phyloP scores from a whole-genome alignment of 2,888 invertebrate species.

The Cheilosia vulpina region DNA sequence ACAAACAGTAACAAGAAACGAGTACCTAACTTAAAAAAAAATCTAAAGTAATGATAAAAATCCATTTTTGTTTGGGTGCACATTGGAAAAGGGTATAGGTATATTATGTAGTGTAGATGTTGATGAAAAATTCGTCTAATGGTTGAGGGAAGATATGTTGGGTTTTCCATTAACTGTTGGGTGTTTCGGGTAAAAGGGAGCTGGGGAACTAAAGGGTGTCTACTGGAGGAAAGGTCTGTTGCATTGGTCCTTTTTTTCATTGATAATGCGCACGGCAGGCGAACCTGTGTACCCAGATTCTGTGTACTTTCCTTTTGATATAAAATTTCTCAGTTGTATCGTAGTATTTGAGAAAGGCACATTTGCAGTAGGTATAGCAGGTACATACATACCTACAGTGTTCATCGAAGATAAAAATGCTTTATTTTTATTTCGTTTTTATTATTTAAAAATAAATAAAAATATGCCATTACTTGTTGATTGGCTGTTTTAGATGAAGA shows the following conservation, averaged over 20 bases:
- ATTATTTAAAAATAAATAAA: constrained; percentile 16
- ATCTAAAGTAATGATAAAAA: constrained; percentile 35
- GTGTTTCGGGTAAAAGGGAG: constrained; percentile 13
- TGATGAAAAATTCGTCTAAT: constrained; percentile 51
- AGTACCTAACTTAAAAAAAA: background rate
- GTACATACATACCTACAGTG: background rate
- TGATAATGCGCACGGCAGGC: constrained; percentile 74
- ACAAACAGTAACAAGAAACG: constrained; percentile 16
- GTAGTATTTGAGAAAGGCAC: background rate
- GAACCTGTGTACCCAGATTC: constrained; percentile 72
- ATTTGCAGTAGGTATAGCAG: too few relatives aligned
- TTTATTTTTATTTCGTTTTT: constrained; percentile 8
- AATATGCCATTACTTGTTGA: constrained; percentile 45
- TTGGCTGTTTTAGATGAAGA: constrained; percentile 2
- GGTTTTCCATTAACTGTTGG: constrained; percentile 59
- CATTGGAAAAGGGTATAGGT: constrained; percentile 58
- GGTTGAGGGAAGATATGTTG: constrained; percentile 48
- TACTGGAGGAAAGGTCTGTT: constrained; percentile 67
- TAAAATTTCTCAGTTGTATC: constrained; percentile 2
- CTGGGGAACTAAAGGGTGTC: constrained; percentile 43
- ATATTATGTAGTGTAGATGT: constrained; percentile 3
- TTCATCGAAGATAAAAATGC: background rate
- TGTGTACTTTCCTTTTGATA: constrained; percentile 51
- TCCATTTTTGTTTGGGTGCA: constrained; percentile 70
- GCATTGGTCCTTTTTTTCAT: constrained; percentile 66